Base-by-base conservation (phyloP, 2,797 vertebrate genomes). In the Platalea minor region DNA sequence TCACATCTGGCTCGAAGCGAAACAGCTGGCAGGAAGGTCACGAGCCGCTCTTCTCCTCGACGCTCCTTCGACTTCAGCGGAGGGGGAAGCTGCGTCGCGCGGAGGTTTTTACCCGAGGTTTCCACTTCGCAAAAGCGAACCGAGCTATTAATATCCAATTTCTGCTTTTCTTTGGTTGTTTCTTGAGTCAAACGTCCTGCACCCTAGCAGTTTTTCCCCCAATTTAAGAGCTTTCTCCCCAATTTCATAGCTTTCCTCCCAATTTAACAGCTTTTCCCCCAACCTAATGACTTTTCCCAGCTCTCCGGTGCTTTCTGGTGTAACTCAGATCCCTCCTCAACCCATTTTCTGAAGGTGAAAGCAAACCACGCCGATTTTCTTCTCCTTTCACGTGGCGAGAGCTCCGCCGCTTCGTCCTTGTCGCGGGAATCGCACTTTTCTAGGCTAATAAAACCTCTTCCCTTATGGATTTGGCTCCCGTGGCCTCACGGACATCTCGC, bases 401-500 rank as follows among this genome's bases (percentile, higher is more conserved):
- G 37, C 81, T 33, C 51, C 28, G 9, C 39, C 7, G 10, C 37
- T 5, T 0, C 2, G 2, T 14, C 9, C 9, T 23, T 18, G 10
- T 23, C 2, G 2, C 31, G 6, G 39, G 31, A 51, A 8, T 7
- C 10, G 31, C 4, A 2, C 31, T 48, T 19, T 39, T 26, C n/a
- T 18, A 25, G 1, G 15, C 23, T 5, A 10, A 17, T 4, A 17
- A 81, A 50, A 19, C 46, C 46, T 41, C 28, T n/a, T 29, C 29
- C 54, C 35, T 26, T 29, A 24, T 0, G 9, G 65, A 60, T 69
- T 9, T 15, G 45, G 7, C 7, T 59, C 78, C 64, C 1, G 13
- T 1, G 10, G 25, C 33, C 13, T 56, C 9, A 4, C 26, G 5
- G 3, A 35, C 1, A 3, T 18, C 41, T 28, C 8, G 2, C 11